Conservation (phyloP, 2,797 vertebrate species). For the Phalanger gymnotis region DNA sequence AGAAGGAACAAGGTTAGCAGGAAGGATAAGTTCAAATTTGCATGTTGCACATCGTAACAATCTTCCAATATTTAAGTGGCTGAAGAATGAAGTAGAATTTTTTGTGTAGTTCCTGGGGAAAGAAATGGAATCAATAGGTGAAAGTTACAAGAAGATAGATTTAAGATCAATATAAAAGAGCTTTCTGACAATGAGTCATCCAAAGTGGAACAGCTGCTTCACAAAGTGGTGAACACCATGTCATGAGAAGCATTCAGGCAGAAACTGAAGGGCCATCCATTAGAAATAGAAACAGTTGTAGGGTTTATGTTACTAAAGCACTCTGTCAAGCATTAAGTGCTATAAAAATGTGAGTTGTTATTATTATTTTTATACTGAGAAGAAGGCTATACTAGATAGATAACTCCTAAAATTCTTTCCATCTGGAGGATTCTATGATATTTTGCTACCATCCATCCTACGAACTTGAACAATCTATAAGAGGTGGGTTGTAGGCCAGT, state of each 20-base stretch:
- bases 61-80: not conserved
- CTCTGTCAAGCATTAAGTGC: not conserved
- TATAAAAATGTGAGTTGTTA: not conserved
- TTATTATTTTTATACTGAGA: not conserved
- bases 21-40: not conserved
- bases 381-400: not conserved
- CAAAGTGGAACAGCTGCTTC: not conserved
- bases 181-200: not conserved
- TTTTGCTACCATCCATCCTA: slow-evolving; percentile 37
- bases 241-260: not conserved
- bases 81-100: not conserved
- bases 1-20: not conserved
- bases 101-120: not conserved
- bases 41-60: not conserved
- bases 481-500: not conserved
- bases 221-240: not conserved
- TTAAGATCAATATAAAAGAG: not conserved
- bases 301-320: not conserved
- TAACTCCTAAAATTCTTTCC: not conserved
- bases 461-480: slow-evolving; percentile 1
- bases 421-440: not conserved
- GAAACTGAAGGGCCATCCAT: not conserved
- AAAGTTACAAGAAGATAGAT: not conserved
- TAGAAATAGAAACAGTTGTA: not conserved
- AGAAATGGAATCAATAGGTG: not conserved